Percentiles rank a stretch among this genome's conserved stretches.
Conservation (phyloP, 2,113 vertebrate genomes). For the Siniperca chuatsi region DNA sequence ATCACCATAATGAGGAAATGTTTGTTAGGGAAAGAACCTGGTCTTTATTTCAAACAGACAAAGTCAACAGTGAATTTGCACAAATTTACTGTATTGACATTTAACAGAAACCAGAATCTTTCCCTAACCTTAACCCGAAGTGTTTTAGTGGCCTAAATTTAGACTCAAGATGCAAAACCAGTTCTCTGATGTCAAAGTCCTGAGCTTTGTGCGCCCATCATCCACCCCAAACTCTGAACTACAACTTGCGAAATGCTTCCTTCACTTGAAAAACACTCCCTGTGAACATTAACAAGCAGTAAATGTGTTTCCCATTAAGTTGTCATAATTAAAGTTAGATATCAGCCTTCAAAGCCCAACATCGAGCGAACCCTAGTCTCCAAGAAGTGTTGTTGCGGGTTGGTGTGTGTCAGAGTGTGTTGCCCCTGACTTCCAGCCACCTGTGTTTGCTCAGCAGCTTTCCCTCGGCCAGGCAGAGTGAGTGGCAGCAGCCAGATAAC, state of each 20-base stretch:
- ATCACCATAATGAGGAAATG: too few relatives aligned
- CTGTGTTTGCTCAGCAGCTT: conserved; percentile 96
- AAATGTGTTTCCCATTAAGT: not conserved
- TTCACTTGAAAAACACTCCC: not conserved
- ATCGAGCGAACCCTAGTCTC: not conserved
- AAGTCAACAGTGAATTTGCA: too few relatives aligned
- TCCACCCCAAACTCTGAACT: not conserved
- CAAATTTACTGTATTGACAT: not conserved
- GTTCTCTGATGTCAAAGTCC: not conserved
- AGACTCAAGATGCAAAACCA: not conserved
- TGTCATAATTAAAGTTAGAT: not conserved
- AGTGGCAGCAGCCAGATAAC: conserved; percentile 88
- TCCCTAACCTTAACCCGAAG: not conserved
- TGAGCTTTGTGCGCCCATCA: not conserved
- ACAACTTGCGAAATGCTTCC: not conserved
- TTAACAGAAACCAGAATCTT: not conserved
- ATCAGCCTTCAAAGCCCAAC: conserved; percentile 10
- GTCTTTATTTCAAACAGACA: too few relatives aligned
- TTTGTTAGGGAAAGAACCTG: too few relatives aligned
- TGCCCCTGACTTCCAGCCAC: conserved; percentile 92
- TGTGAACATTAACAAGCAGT: not conserved
- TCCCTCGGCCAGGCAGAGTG: conserved; percentile 77
- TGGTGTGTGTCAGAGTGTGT: conserved; percentile 61
- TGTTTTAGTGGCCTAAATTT: too few relatives aligned
- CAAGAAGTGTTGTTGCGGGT: conserved; percentile 5